Percentiles rank a stretch among this genome's conserved stretches.
Conservation (phyloP, 2,888 invertebrate genomes). For the Meloe dianella region DNA sequence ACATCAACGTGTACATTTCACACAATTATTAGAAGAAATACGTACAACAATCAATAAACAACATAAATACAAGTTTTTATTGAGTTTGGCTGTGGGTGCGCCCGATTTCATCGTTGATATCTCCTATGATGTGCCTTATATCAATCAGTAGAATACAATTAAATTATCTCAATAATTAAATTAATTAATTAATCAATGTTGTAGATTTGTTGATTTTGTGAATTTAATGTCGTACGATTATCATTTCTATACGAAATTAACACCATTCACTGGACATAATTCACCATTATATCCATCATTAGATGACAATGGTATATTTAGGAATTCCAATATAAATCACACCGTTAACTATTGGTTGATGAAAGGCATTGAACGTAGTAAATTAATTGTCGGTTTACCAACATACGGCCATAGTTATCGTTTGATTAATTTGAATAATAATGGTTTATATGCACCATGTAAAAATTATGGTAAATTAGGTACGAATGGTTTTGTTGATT, state of each 20-base stretch:
- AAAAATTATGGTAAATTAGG: constrained; percentile 73
- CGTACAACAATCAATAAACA: constrained; percentile 68
- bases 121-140: constrained; percentile 78
- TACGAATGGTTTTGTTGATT: constrained; percentile 71
- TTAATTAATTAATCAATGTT: constrained; percentile 34
- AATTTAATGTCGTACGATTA: constrained; percentile 94
- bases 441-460: constrained; percentile 74
- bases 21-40: constrained; percentile 76
- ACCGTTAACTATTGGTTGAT: constrained; percentile 78
- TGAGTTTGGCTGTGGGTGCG: constrained; percentile 83
- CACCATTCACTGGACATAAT: constrained; percentile 85
- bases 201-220: constrained; percentile 77
- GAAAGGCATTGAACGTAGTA: constrained; percentile 76
- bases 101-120: constrained; percentile 75
- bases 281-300: constrained; percentile 74
- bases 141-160: constrained; percentile 68
- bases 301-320: constrained; percentile 68
- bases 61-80: constrained; percentile 65
- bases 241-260: constrained; percentile 76
- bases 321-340: constrained; percentile 81
- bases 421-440: constrained; percentile 74
- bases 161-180: too few relatives aligned
- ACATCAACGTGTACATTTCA: constrained; percentile 74
- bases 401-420: constrained; percentile 84
- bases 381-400: constrained; percentile 85